Conservation (phyloP, 1,140 invertebrate species). For the Chionoecetes opilio region DNA sequence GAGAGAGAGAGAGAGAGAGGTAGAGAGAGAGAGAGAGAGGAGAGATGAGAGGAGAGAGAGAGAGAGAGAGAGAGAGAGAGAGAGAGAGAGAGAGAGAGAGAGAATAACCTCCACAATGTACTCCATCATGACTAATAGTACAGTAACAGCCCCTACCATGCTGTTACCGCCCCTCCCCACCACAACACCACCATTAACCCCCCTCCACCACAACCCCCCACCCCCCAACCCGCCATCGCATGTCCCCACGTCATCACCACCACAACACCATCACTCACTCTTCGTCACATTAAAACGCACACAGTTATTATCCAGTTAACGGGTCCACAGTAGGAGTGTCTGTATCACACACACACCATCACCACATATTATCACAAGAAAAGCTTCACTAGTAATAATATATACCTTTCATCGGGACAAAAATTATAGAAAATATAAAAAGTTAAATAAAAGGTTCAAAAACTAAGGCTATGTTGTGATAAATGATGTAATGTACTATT, state of each 20-base stretch:
- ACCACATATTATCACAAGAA: not conserved
- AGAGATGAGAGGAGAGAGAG: conserved; percentile 34
- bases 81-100: conserved; percentile 38
- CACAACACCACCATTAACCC: not conserved
- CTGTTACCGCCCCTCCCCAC: not conserved
- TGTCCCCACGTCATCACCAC: conserved; percentile 1
- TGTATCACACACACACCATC: not conserved
- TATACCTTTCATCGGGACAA: not conserved
- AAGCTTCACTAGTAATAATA: not conserved
- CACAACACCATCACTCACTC: not conserved
- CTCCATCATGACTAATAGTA: conserved; percentile 6
- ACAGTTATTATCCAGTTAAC: conserved; percentile 11
- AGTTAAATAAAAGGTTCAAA: too few relatives aligned
- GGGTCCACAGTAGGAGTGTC: not conserved
- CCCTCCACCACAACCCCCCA: not conserved
- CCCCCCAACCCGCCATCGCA: not conserved
- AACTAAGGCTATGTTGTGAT: too few relatives aligned
- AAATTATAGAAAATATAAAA: not conserved
- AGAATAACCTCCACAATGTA: not conserved
- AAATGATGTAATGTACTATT: too few relatives aligned
- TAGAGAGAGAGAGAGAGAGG: conserved; percentile 45
- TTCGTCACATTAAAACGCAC: conserved; percentile 7
- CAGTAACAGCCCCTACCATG: not conserved
- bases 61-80: conserved; percentile 43
- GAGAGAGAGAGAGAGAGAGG: conserved; percentile 45